A percentile compares a stretch with the other conserved stretches of the same genome.
phyloP scores from a whole-genome alignment of 1,140 invertebrate genomes.

The Diorhabda carinulata region DNA sequence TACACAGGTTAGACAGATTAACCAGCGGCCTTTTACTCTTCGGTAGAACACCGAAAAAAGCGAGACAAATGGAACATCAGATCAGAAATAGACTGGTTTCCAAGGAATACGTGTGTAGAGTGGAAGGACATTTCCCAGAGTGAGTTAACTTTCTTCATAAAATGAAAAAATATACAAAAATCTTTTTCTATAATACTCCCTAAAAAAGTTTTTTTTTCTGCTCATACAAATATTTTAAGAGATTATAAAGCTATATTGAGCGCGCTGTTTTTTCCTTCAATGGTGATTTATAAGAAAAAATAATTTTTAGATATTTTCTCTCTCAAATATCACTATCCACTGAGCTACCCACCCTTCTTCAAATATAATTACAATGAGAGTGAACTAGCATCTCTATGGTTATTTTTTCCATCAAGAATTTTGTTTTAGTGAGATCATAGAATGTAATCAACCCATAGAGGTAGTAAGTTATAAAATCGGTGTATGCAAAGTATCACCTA shows the following conservation, averaged over 20 bases:
- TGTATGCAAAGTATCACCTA: conserved; percentile 85
- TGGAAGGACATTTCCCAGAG: conserved; percentile 95
- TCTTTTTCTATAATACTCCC: no score
- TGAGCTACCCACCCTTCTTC: no score
- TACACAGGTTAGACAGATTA: conserved; percentile 85
- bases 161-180: no score
- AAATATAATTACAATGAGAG: not conserved
- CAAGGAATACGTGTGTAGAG: conserved; percentile 96
- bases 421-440: conserved; percentile 69
- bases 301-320: no score
- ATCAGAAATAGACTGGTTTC: conserved; percentile 85
- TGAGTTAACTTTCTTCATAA: conserved; percentile 54
- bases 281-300: no score
- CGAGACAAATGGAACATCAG: conserved; percentile 89
- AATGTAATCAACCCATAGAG: conserved; percentile 88
- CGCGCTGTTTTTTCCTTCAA: no score
- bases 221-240: no score
- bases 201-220: no score
- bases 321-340: no score
- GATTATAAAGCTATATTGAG: no score
- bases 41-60: conserved; percentile 87
- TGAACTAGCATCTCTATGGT: not conserved
- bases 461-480: conserved; percentile 94
- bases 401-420: not conserved
- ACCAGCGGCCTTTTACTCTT: conserved; percentile 94